phyloP scores from a whole-genome alignment of 2,888 invertebrate species.

The Clivina fossor region DNA sequence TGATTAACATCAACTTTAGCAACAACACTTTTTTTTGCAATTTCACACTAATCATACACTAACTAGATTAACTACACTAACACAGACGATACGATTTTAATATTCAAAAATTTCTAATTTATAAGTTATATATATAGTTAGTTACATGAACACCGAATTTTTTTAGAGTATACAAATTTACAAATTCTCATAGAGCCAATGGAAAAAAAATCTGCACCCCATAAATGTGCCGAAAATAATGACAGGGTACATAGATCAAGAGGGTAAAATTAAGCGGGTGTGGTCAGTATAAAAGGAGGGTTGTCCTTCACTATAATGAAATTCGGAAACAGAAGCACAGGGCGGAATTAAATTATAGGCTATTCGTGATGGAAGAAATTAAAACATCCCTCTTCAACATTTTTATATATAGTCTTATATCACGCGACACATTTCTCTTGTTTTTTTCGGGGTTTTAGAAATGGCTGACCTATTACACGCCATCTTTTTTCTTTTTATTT shows the following conservation, averaged over 20 bases:
- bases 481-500: conserved; percentile 20
- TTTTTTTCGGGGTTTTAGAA: conserved; percentile 6
- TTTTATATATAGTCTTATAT: conserved; percentile 12
- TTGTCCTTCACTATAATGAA: conserved; percentile 23
- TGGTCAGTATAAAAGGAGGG: conserved; percentile 20
- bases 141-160: no score
- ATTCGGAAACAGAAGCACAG: conserved; percentile 20
- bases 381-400: neutral
- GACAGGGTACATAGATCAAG: conserved; percentile 19
- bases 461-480: conserved; percentile 12
- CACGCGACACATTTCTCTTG: conserved; percentile 23
- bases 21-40: no score
- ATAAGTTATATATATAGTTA: no score
- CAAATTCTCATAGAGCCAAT: no score
- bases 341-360: conserved; percentile 15
- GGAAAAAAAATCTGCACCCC: no score
- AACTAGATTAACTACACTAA: no score
- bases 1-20: no score
- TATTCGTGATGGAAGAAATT: conserved; percentile 22
- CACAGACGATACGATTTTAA: no score
- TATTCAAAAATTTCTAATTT: no score
- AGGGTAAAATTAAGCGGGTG: conserved; percentile 4
- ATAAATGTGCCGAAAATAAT: conserved; percentile 22
- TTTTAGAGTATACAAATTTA: no score
- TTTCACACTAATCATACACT: no score